Evolutionary conservation across 2,888 invertebrate species (phyloP).

Genomic region (Tholera decimalis): DNA sequence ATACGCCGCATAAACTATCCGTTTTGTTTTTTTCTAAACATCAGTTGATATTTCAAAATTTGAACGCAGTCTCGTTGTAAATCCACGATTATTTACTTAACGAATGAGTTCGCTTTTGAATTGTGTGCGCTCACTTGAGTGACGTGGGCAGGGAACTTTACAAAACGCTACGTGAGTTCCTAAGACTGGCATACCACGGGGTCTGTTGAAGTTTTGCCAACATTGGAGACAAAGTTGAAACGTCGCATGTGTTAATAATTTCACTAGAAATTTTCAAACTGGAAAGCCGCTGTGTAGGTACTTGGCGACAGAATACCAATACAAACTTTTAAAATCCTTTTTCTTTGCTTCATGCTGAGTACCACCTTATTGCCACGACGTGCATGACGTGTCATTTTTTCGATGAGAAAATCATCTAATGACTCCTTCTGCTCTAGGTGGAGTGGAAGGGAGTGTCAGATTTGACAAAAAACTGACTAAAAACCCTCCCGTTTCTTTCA

Average conservation of each 20-base stretch:
- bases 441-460: no score
- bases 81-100: not conserved
- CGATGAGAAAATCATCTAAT: no score
- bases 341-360: no score
- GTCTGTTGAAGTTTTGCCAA: not conserved
- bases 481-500: no score
- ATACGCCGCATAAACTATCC: no score
- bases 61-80: not conserved
- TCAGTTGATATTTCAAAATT: no score
- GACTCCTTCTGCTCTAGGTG: no score
- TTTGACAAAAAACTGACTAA: no score
- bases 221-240: not conserved
- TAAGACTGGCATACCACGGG: not conserved
- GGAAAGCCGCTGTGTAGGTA: not conserved
- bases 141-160: not conserved
- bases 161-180: not conserved
- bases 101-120: not conserved
- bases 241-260: not conserved
- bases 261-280: not conserved
- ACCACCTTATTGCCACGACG: no score
- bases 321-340: no score
- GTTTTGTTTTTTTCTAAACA: no score
- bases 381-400: no score
- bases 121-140: not conserved
- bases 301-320: not conserved